A percentile compares a stretch with the other conserved stretches of the same genome.
Evolutionary conservation across 2,113 vertebrate species (phyloP).

Genomic region (Nettapus auritus): DNA sequence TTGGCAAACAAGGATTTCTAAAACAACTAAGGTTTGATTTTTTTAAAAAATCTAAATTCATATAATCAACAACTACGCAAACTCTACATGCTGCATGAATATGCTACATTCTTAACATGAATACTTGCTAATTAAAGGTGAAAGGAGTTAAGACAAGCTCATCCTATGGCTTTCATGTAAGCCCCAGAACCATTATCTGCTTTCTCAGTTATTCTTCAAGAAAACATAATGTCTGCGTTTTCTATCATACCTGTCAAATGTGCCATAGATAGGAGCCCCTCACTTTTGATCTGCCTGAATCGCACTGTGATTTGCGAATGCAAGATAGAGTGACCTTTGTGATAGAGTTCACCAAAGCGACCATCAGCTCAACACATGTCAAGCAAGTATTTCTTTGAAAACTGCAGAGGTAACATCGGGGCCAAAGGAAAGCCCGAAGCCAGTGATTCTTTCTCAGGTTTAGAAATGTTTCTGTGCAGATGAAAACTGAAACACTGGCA

Average conservation of each 20-base stretch:
- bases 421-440: background rate
- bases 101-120: background rate
- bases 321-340: background rate
- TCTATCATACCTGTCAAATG: background rate
- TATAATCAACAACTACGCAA: background rate
- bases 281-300: background rate
- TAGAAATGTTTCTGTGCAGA: background rate
- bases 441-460: background rate
- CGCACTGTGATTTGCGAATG: background rate
- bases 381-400: background rate
- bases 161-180: background rate
- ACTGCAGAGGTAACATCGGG: accelerated
- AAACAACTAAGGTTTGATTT: background rate
- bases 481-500: background rate
- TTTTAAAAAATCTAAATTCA: background rate
- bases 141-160: background rate
- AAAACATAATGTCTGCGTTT: background rate
- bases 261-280: background rate
- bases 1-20: background rate
- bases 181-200: background rate
- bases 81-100: background rate
- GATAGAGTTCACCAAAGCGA: background rate
- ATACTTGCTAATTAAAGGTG: background rate
- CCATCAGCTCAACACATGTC: background rate
- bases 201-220: background rate